Evolutionary conservation across 1,140 invertebrate genomes (phyloP).

Genomic region (Whitmania pigra): DNA sequence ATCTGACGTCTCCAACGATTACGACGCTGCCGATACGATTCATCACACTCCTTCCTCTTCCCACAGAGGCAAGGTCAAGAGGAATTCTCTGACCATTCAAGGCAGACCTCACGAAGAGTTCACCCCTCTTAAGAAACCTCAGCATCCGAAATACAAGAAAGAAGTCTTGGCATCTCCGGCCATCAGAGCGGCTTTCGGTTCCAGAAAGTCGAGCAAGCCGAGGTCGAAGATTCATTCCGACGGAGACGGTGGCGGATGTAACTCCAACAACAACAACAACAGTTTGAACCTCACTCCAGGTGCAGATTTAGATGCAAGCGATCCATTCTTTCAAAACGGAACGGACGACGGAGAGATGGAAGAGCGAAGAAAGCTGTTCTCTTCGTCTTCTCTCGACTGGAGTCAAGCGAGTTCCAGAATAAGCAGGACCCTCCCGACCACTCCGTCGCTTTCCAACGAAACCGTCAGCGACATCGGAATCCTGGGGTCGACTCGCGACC

Average conservation of each 20-base stretch:
- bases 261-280: conserved; percentile 13
- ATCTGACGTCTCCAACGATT: not conserved
- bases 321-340: not conserved
- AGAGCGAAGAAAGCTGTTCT: not conserved
- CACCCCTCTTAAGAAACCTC: not conserved
- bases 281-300: not conserved
- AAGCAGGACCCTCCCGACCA: conserved; percentile 14
- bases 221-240: not conserved
- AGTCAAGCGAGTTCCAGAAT: conserved; percentile 17
- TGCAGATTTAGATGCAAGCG: not conserved
- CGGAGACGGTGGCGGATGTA: not conserved
- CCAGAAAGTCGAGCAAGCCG: not conserved
- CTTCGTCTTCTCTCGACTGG: conserved; percentile 1
- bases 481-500: not conserved
- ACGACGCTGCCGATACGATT: not conserved
- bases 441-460: conserved; percentile 15
- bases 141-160: not conserved
- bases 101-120: not conserved
- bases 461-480: conserved; percentile 11
- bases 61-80: not conserved
- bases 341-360: not conserved
- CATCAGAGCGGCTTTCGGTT: conserved; percentile 2
- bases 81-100: not conserved
- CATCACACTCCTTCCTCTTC: too few species aligned
- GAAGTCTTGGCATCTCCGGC: conserved; percentile 5